These are phyloP conservation scores for Parus major DNA, from an alignment of 2,113 vertebrate species.

Conservation along the genomic window DNA sequence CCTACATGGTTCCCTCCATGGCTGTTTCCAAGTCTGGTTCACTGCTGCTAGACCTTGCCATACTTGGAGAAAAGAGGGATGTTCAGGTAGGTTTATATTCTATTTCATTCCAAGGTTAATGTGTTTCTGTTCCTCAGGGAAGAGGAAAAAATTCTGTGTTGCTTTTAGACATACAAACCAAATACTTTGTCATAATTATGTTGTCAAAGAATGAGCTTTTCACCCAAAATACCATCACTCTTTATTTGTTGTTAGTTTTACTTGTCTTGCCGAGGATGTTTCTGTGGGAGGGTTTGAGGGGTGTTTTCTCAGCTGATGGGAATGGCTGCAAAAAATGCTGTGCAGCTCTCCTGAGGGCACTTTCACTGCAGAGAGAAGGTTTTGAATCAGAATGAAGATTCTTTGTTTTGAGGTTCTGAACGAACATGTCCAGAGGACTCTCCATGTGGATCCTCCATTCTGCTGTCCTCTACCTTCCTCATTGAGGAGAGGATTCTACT, in stretches of 20 bases:
- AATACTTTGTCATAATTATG: background rate
- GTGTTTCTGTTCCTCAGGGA: background rate
- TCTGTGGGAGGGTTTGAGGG: background rate
- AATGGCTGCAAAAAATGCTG: background rate
- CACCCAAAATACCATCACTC: background rate
- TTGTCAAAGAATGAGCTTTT: background rate
- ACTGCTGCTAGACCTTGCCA: background rate
- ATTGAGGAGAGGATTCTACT: background rate
- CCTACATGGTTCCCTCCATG: background rate
- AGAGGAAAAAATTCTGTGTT: background rate
- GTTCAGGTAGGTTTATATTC: background rate
- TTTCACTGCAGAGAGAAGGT: background rate
- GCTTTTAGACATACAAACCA: background rate
- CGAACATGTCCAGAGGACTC: background rate
- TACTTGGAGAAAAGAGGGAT: background rate
- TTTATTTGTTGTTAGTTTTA: background rate
- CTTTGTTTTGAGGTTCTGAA: background rate
- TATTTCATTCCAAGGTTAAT: background rate
- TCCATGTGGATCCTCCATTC: background rate
- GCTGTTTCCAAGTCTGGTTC: background rate
- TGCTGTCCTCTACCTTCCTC: background rate
- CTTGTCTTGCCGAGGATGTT: background rate
- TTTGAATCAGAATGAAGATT: background rate
- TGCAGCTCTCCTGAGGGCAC: background rate
- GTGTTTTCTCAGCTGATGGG: background rate